Base-by-base conservation (phyloP, 2,888 invertebrate genomes). In the Ennomos erosarius region DNA sequence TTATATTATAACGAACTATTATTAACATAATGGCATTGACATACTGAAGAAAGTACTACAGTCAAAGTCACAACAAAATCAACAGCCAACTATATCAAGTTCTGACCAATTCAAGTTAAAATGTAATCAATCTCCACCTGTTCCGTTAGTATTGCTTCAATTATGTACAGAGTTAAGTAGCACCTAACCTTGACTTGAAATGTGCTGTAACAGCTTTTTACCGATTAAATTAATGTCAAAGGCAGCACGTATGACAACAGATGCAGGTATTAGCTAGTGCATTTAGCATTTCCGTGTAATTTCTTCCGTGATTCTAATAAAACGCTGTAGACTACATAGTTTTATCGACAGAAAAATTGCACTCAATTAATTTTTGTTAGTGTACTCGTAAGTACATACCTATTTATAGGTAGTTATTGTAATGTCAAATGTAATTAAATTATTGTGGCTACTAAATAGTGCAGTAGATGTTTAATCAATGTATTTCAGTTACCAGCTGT, bases 151-250 rank as follows among this genome's bases (percentile, higher is more conserved):
- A 42, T 9, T 46, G 51, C 50, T 42, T 57, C 48, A 47, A 58
- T 60, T 51, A 55, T 59, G 51, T 57, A 44, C 26, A 39, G 34
- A 57, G 51, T 64, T n/a, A n/a, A 52, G 57, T 62, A n/a, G n/a
- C n/a, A n/a, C n/a, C n/a, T n/a, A 55, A 63, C 67, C 67, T 67
- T 67, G 67, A 59, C 59, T 58, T 37, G 44, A 59, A 65, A 58
- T 56, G 42, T 12, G 55, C 59, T 60, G 43, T 46, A 59, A 60
- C 43, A 12, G 53, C 55, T 67, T 65, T 61, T 59, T 62, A 38
- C 12, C 33, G 43, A 55, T 62, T 53, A 61, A 66, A 62, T 67
- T 52, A 62, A 59, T 70, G 62, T 70, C 62, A 61, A 54, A 62
- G 52, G 43, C 50, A 47, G 61, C 73, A 70, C 69, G 72, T 73